A percentile compares a stretch with the other conserved stretches of the same genome.
phyloP scores from a whole-genome alignment of 53 echinoderm and acorn worm species.

The Hippasteria phrygiana region DNA sequence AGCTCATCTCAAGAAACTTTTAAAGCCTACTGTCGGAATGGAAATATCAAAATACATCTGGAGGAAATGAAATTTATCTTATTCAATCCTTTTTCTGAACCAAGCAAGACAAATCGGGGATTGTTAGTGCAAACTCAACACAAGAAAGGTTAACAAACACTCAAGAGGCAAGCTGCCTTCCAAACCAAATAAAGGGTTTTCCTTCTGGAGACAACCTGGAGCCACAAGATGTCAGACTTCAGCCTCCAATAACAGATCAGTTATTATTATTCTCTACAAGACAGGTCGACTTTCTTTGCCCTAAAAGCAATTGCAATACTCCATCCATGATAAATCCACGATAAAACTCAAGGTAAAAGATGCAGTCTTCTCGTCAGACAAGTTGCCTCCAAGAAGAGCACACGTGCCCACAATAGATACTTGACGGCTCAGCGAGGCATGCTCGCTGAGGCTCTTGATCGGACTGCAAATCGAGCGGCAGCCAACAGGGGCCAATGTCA shows the following conservation, averaged over 20 bases:
- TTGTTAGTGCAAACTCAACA: neutral
- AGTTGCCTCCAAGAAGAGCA: constrained; percentile 45
- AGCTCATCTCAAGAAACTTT: no score
- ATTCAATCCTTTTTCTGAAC: neutral
- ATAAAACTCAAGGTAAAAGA: constrained; percentile 19
- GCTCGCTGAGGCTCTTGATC: constrained; percentile 8
- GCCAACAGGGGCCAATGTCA: neutral
- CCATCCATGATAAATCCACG: constrained; percentile 1
- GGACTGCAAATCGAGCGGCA: neutral
- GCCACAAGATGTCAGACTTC: constrained; percentile 33
- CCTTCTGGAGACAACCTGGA: constrained; percentile 21
- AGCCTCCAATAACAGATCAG: constrained; percentile 1
- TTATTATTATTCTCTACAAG: no score
- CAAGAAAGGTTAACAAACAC: no score
- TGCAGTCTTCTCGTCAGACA: constrained; percentile 9
- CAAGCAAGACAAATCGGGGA: neutral
- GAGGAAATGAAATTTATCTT: neutral
- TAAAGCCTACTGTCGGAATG: neutral
- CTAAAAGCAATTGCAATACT: no score
- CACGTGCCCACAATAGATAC: constrained; percentile 11
- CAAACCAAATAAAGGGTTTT: neutral
- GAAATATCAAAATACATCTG: neutral
- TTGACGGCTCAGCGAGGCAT: constrained; percentile 46
- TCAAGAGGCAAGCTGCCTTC: neutral
- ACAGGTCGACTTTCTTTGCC: no score